Base-by-base conservation (phyloP, 2,797 vertebrate genomes). In the Eremophila alpestris region DNA sequence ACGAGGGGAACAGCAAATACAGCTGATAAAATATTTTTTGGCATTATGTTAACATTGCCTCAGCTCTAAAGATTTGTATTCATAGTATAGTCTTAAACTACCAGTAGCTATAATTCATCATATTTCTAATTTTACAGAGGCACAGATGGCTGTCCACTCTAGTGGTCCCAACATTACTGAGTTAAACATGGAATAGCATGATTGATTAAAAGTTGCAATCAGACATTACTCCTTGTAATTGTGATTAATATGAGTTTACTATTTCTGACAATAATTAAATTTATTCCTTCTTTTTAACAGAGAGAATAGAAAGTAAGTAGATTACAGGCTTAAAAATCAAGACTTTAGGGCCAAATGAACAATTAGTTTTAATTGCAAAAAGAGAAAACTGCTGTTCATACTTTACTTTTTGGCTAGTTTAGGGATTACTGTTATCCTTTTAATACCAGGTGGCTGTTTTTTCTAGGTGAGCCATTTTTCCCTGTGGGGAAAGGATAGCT, bases 101-200 rank as follows among this genome's bases (percentile, higher is more conserved):
- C 56, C 38, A 63, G 56, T 93, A 76, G 81, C 78, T 94, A 80
- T 92, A 96, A 97, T 96, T 96, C 87, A 97, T 97, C 95, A 96
- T 95, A 96, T 92, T 97, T 96, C 93, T 96, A 96, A 97, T 96
- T 95, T 96, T 96, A 89, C 81, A 95, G 54, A 89, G 38, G 87
- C 85, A 94, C 96, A 97, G 96, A 96, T 97, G 97, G 95, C 85
- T 96, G 93, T 96, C 96, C 96, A 96, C 89, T 97, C 91, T 94
- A 96, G 91, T 93, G 94, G 93, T 91, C 87, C 64, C 71, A 89
- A 58, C 51, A 77, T 95, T 93, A 93, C 41, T 48, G 92, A 95
- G 89, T 95, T 95, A 93, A 93, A 89, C 90, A 93, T 52, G 55
- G 64, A 96, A 95, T 82, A 70, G 36, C n/a, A 93, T 95, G 96